Evolutionary conservation across 2,113 vertebrate species (phyloP).

Genomic region (Thoracochromis brauschi): DNA sequence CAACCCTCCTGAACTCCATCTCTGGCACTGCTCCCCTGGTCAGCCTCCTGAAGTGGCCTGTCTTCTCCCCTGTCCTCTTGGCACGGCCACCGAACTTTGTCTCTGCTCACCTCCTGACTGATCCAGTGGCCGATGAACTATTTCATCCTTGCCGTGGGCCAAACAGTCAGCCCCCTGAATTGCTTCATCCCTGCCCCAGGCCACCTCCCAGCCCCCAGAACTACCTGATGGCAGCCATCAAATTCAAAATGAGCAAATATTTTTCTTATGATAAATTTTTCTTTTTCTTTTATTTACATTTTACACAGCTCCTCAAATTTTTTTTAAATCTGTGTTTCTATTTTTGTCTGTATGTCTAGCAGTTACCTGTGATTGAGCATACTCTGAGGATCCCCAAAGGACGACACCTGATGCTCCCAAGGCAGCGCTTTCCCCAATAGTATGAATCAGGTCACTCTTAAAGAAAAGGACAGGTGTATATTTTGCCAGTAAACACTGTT

Average conservation of each 20-base stretch:
- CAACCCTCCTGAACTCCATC: neutral
- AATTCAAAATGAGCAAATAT: neutral
- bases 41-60: neutral
- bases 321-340: neutral
- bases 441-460: conserved; percentile 83
- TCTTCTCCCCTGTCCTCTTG: neutral
- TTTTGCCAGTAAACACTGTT: neutral
- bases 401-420: conserved; percentile 80
- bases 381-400: conserved; percentile 83
- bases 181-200: neutral
- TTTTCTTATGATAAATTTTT: neutral
- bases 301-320: accelerated
- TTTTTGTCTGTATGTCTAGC: neutral
- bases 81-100: neutral
- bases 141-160: neutral
- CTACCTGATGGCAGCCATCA: neutral
- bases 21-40: neutral
- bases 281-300: neutral
- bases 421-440: conserved; percentile 82
- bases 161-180: neutral
- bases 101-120: neutral
- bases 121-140: neutral
- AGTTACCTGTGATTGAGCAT: conserved; percentile 63
- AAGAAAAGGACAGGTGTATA: neutral
- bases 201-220: neutral